These are phyloP conservation scores for Eupithecia dodoneata DNA, from an alignment of 2,888 invertebrate species.

Conservation along the genomic window DNA sequence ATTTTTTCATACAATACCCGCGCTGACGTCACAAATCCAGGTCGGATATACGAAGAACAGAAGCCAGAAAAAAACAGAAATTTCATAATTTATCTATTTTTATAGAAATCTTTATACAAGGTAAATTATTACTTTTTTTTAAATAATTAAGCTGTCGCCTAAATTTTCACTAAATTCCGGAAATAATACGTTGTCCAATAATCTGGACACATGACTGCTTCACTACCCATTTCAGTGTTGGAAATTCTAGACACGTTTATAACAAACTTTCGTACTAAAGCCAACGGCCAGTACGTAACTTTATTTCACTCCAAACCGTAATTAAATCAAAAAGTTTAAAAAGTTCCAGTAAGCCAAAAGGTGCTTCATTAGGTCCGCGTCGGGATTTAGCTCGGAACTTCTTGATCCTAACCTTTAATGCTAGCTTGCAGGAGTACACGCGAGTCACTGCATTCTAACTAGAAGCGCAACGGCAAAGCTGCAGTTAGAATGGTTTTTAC, in stretches of 20 bases:
- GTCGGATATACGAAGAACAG: too few relatives aligned
- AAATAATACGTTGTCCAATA: not conserved
- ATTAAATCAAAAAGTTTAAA: conserved; percentile 32
- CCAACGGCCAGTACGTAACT: conserved; percentile 16
- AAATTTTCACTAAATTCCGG: not conserved
- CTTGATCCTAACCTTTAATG: conserved; percentile 40
- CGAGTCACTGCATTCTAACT: conserved; percentile 26
- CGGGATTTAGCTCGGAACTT: conserved; percentile 37
- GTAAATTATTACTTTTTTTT: too few relatives aligned
- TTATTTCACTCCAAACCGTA: conserved; percentile 25
- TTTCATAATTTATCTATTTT: too few relatives aligned
- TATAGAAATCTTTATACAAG: too few relatives aligned
- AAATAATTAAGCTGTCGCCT: not conserved
- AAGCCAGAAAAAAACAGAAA: too few relatives aligned
- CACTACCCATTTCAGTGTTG: conserved; percentile 7
- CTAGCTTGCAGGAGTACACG: conserved; percentile 37
- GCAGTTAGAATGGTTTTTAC: conserved; percentile 8
- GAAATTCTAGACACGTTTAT: conserved; percentile 26
- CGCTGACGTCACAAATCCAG: too few relatives aligned
- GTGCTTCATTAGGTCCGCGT: conserved; percentile 42
- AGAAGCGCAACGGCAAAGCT: conserved; percentile 22
- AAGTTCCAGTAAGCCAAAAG: conserved; percentile 37
- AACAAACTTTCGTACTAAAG: conserved; percentile 17
- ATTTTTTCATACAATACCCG: too few relatives aligned
- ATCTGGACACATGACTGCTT: not conserved